phyloP scores from a whole-genome alignment of 2,113 vertebrate genomes.

The Centropus unirufus region DNA sequence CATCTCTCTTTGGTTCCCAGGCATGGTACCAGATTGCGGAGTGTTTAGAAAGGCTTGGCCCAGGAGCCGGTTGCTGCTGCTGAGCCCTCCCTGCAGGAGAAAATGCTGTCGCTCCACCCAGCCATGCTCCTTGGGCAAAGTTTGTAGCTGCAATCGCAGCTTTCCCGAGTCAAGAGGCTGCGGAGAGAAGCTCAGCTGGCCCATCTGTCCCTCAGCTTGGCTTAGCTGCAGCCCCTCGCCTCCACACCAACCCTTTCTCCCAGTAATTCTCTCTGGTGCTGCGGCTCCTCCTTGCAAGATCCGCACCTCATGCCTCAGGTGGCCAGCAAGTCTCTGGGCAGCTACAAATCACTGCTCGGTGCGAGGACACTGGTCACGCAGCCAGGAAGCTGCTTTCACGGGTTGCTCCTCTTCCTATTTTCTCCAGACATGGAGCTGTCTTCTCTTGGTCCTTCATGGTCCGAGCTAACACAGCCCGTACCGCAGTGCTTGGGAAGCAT shows the following conservation, averaged over 20 bases:
- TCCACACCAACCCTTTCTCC: not conserved
- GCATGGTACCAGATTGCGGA: not conserved
- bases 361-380: not conserved
- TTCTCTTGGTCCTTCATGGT: not conserved
- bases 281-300: not conserved
- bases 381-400: not conserved
- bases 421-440: not conserved
- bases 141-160: too few species aligned
- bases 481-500: not conserved
- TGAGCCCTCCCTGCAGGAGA: not conserved
- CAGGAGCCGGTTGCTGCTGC: not conserved
- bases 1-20: not conserved
- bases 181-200: too few species aligned
- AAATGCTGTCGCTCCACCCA: not conserved
- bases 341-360: fast-evolving
- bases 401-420: not conserved
- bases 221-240: not conserved
- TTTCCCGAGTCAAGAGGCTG: too few species aligned
- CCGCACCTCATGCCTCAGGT: fast-evolving
- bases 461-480: fast-evolving
- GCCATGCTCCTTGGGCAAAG: not conserved
- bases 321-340: fast-evolving
- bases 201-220: too few species aligned
- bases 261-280: not conserved
- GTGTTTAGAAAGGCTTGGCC: not conserved